A percentile compares a stretch with the other conserved stretches of the same genome.
Evolutionary conservation across 2,888 invertebrate genomes (phyloP).

Genomic region (Pterobdella sp.): DNA sequence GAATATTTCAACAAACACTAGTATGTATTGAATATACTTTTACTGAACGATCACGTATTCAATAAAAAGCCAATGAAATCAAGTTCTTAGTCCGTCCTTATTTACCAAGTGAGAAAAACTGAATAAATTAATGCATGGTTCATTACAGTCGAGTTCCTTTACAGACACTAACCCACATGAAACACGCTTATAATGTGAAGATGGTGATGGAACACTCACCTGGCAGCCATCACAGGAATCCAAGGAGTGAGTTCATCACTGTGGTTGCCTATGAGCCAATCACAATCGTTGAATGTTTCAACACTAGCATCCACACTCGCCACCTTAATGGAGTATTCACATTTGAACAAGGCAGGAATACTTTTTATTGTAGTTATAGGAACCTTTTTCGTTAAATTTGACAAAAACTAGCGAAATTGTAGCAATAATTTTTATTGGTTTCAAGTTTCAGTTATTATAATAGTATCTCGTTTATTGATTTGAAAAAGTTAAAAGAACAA

Average conservation of each 20-base stretch:
- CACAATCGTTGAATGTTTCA: conserved; percentile 63
- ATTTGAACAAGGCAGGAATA: not conserved
- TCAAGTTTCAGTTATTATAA: not conserved
- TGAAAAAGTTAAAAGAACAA: no score
- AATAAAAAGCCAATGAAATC: no score
- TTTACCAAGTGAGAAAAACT: no score
- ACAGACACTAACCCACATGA: no score
- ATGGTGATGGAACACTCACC: conserved; percentile 46
- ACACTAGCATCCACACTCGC: conserved; percentile 59
- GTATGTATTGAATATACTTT: no score
- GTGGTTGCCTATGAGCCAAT: conserved; percentile 96
- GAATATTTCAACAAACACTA: no score
- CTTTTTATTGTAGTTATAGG: not conserved
- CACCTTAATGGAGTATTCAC: not conserved
- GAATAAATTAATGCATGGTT: no score
- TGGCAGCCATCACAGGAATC: conserved; percentile 85
- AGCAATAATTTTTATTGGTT: no score
- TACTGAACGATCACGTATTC: no score
- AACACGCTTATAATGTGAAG: not conserved
- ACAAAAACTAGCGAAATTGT: no score
- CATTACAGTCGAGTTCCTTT: no score
- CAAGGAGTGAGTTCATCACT: conserved; percentile 98
- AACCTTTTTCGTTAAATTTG: not conserved
- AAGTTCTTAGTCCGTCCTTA: no score
- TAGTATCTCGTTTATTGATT: not conserved